These are phyloP conservation scores for Halocynthia aurantium DNA, from an alignment of 23 tunicate species.

Conservation along the genomic window DNA sequence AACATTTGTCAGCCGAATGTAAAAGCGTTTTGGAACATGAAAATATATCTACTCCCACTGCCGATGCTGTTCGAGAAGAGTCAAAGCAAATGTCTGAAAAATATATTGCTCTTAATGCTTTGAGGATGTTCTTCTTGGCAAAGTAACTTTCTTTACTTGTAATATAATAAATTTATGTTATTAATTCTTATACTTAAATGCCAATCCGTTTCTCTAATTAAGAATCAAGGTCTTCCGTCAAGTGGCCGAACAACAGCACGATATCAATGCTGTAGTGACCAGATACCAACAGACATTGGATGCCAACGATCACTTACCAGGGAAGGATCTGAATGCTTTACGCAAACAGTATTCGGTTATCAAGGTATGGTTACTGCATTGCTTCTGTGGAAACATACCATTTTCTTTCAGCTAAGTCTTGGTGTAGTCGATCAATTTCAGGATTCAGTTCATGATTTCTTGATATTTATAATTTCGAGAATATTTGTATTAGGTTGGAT, in stretches of 20 bases:
- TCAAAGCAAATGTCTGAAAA: slow-evolving; percentile 15
- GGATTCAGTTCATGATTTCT: too few species aligned
- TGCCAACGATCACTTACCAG: slow-evolving; percentile 30
- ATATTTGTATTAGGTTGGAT: too few species aligned
- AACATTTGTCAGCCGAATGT: not conserved
- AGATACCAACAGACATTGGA: slow-evolving; percentile 20
- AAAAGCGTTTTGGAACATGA: slow-evolving; percentile 12
- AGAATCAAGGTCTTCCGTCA: slow-evolving; percentile 23
- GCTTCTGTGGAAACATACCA: too few species aligned
- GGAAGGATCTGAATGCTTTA: slow-evolving; percentile 18
- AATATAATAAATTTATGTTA: not conserved
- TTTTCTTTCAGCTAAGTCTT: too few species aligned
- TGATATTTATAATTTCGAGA: too few species aligned
- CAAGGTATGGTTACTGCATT: not conserved
- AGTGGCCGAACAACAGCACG: slow-evolving; percentile 13
- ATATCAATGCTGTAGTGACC: slow-evolving; percentile 3
- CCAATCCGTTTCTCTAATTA: not conserved
- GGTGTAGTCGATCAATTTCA: too few species aligned
- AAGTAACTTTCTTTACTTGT: slow-evolving; percentile 10
- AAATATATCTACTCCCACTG: slow-evolving; percentile 10
- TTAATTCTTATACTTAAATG: not conserved
- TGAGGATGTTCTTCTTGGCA: slow-evolving; percentile 8
- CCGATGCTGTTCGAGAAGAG: slow-evolving; percentile 12
- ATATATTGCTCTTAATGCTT: not conserved
- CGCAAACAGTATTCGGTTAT: slow-evolving; percentile 15